Evolutionary conservation across 2,797 vertebrate species (phyloP).

Genomic region (Sebastes aleutianus): DNA sequence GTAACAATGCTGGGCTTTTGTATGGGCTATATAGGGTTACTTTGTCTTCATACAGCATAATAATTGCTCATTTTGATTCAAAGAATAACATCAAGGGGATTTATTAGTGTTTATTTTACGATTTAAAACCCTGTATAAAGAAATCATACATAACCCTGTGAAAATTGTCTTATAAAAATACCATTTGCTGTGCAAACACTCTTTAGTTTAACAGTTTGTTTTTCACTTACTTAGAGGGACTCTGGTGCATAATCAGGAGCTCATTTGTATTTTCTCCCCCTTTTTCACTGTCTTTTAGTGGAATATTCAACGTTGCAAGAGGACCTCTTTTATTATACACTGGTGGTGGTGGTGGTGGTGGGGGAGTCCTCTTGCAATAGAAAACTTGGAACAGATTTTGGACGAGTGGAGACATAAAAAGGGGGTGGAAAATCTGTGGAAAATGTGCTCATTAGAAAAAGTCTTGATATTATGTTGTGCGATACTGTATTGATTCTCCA

Average conservation of each 20-base stretch:
- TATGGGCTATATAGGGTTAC: neutral
- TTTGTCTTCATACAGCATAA: neutral
- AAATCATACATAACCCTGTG: neutral
- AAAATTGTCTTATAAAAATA: conserved; percentile 24
- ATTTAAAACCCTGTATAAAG: neutral
- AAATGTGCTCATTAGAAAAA: neutral
- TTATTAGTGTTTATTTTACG: neutral
- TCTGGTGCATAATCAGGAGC: conserved; percentile 55
- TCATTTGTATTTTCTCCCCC: conserved; percentile 29
- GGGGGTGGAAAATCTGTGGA: neutral
- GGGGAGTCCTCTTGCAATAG: neutral
- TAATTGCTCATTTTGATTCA: conserved; percentile 1
- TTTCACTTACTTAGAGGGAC: conserved; percentile 29
- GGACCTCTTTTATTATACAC: neutral
- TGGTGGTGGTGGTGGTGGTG: neutral
- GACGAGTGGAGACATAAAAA: neutral
- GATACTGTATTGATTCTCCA: neutral
- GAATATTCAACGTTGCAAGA: neutral
- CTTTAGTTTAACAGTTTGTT: conserved; percentile 40
- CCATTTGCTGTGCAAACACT: conserved; percentile 27
- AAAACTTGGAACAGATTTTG: neutral
- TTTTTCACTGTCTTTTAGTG: conserved; percentile 7
- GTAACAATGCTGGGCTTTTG: conserved; percentile 19
- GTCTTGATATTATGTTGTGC: neutral
- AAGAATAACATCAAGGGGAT: neutral